phyloP scores from a whole-genome alignment of 1,140 invertebrate genomes.

The Drosophila parvula region DNA sequence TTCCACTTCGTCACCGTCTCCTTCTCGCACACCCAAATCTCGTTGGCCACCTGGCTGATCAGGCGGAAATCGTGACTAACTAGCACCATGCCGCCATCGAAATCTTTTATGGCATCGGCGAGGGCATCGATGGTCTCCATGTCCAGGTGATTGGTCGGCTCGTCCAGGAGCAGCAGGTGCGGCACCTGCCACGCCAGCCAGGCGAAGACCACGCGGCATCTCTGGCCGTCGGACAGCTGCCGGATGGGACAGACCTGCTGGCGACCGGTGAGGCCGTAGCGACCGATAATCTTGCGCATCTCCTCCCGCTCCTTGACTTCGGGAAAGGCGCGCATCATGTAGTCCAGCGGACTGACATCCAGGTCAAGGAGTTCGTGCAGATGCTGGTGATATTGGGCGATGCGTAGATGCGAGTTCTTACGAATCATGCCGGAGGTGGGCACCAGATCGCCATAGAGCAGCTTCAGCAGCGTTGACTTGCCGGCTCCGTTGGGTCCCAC shows the following conservation, averaged over 20 bases:
- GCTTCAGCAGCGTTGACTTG: conserved; percentile 98
- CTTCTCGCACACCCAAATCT: conserved; percentile 6
- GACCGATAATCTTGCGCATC: conserved; percentile 99
- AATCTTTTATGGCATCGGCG: conserved; percentile 98
- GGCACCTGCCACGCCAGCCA: conserved; percentile 98
- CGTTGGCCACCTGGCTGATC: conserved; percentile 85
- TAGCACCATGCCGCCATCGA: conserved; percentile 98
- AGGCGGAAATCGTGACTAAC: conserved; percentile 99
- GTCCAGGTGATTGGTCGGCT: conserved; percentile 99
- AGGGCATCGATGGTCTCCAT: conserved; percentile 99
- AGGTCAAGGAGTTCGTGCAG: conserved; percentile 98
- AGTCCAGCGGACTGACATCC: conserved; percentile 97
- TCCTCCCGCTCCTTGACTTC: conserved; percentile 99
- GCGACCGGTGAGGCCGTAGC: conserved; percentile 97
- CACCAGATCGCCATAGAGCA: conserved; percentile 96
- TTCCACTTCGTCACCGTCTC: neutral
- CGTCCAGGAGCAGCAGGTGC: conserved; percentile 96
- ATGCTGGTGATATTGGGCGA: conserved; percentile 99
- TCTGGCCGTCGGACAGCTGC: conserved; percentile 98
- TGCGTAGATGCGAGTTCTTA: conserved; percentile 98
- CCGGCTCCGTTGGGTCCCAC: conserved; percentile 99
- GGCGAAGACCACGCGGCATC: conserved; percentile 99
- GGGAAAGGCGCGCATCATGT: conserved; percentile 99
- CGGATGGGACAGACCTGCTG: conserved; percentile 99
- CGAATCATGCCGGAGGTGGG: conserved; percentile 98